phyloP scores from a whole-genome alignment of 1,140 invertebrate genomes.

The Tyrophagus putrescentiae region DNA sequence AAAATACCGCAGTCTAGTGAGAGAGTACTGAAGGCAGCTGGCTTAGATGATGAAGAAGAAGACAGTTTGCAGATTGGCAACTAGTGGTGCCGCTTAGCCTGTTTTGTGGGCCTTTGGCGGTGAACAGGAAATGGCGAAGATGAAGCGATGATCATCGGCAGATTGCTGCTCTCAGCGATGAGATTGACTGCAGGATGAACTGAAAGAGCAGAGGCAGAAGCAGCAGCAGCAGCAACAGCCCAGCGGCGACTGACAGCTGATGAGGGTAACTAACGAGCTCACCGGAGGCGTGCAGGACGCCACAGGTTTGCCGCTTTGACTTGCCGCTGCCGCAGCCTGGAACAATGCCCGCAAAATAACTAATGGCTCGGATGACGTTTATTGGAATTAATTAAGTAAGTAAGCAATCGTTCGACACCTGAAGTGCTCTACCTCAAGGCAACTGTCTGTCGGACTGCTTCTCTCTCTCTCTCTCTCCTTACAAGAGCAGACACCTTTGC shows the following conservation, averaged over 20 bases:
- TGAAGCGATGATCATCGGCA: not conserved
- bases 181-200: too few species aligned
- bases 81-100: too few species aligned
- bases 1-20: too few species aligned
- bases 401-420: slow-evolving; percentile 14
- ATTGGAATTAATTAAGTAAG: slow-evolving; percentile 16
- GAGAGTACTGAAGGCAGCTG: too few species aligned
- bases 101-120: not conserved
- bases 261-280: not conserved
- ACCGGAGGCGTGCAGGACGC: not conserved
- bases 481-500: too few species aligned
- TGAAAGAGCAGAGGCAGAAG: too few species aligned
- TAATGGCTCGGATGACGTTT: slow-evolving; percentile 13
- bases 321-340: not conserved
- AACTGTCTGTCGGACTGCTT: too few species aligned
- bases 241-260: not conserved
- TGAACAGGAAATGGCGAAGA: not conserved
- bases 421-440: too few species aligned
- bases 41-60: too few species aligned
- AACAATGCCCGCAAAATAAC: not conserved
- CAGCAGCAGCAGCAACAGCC: too few species aligned
- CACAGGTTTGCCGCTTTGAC: not conserved
- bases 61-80: too few species aligned
- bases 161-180: not conserved
- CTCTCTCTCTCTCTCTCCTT: too few species aligned